A percentile compares a stretch with the other conserved stretches of the same genome.
Evolutionary conservation across 2,113 vertebrate genomes (phyloP).

Genomic region (Desmodus rotundus): DNA sequence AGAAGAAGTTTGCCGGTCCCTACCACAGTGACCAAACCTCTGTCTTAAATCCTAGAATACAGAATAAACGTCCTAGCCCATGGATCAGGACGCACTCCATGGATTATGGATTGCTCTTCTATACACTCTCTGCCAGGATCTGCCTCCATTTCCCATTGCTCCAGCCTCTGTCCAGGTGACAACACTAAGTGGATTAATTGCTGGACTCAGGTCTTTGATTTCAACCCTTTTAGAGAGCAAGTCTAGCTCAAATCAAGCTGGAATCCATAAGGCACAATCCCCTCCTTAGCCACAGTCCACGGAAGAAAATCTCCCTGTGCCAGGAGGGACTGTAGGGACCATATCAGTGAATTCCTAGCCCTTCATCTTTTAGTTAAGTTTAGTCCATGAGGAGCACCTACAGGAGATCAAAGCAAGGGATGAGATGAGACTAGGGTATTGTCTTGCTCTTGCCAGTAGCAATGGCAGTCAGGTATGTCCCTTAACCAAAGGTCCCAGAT

Average conservation of each 20-base stretch:
- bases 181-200: not conserved
- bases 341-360: not conserved
- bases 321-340: not conserved
- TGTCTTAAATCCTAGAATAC: not conserved
- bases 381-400: not conserved
- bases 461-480: not conserved
- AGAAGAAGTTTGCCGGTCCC: not conserved
- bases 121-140: rapidly evolving
- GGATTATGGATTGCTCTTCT: not conserved
- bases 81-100: too few species aligned
- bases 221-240: not conserved
- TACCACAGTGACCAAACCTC: not conserved
- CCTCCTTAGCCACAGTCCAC: not conserved
- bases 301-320: not conserved
- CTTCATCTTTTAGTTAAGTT: not conserved
- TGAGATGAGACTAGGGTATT: not conserved
- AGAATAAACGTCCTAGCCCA: not conserved
- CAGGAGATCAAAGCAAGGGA: not conserved
- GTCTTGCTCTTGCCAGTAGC: not conserved
- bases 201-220: not conserved
- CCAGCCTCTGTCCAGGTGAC: not conserved
- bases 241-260: not conserved
- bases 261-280: not conserved
- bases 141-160: not conserved
- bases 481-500: not conserved